phyloP scores from a whole-genome alignment of 2,113 vertebrate species.

The Ploceus nigricollis region DNA sequence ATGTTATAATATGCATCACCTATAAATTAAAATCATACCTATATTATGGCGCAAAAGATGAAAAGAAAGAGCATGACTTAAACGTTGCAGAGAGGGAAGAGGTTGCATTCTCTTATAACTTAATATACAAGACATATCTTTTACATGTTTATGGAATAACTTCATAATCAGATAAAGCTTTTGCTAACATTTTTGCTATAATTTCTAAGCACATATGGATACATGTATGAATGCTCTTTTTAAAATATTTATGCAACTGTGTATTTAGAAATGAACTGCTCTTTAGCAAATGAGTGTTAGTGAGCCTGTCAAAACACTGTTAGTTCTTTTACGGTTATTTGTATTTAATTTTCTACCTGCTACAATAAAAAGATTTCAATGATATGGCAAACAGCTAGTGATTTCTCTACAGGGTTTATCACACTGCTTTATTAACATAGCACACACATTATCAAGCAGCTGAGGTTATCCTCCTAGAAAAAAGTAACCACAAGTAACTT shows the following conservation, averaged over 20 bases:
- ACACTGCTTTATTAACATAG: constrained; percentile 40
- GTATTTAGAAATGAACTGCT: constrained; percentile 33
- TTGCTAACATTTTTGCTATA: neutral
- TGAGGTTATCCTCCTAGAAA: constrained; percentile 8
- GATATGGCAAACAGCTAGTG: neutral
- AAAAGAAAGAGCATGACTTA: neutral
- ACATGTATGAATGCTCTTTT: neutral
- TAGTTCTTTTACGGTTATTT: neutral
- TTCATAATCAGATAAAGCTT: neutral
- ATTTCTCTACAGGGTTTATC: constrained; percentile 61
- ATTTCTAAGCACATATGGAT: neutral
- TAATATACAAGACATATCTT: neutral
- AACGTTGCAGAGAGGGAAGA: neutral
- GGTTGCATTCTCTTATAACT: neutral
- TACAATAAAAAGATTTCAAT: constrained; percentile 10
- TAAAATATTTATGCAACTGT: constrained; percentile 11
- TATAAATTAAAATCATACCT: neutral
- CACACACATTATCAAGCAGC: constrained; percentile 32
- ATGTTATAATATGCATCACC: neutral
- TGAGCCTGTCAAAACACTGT: neutral
- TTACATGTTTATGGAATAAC: neutral
- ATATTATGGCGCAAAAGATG: neutral
- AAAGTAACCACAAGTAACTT: constrained; percentile 53
- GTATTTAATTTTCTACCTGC: constrained; percentile 33
- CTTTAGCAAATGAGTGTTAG: neutral